Percentiles rank a stretch among this genome's conserved stretches.
These are phyloP conservation scores for Onthophagus sagittarius DNA, from an alignment of 2,888 invertebrate species.

Conservation along the genomic window DNA sequence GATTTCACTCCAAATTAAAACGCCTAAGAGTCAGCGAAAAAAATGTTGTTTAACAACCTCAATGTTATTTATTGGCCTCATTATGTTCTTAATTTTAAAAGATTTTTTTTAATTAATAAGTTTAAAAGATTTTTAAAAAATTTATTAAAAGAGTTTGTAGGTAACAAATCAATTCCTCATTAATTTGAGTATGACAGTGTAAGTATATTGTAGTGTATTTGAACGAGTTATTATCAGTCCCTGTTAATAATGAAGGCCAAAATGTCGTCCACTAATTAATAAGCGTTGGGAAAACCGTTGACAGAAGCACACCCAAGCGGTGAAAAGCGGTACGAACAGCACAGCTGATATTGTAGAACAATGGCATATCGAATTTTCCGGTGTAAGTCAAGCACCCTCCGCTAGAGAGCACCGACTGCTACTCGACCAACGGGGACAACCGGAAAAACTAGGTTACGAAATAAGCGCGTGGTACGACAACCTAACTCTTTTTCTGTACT, in stretches of 20 bases:
- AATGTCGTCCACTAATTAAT: slow-evolving; percentile 14
- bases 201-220: neutral
- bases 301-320: neutral
- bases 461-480: neutral
- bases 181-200: neutral
- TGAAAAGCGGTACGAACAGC: neutral
- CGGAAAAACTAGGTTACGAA: slow-evolving; percentile 14
- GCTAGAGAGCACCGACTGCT: slow-evolving; percentile 24
- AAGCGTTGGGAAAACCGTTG: neutral
- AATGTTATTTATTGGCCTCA: no score
- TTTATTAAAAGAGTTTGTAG: neutral
- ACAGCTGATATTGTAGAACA: slow-evolving; percentile 23
- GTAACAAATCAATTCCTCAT: neutral
- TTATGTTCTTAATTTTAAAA: neutral
- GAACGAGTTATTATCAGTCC: neutral
- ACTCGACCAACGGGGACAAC: slow-evolving; percentile 17
- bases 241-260: neutral
- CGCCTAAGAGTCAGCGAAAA: neutral
- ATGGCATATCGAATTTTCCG: slow-evolving; percentile 22
- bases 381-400: slow-evolving; percentile 24
- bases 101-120: neutral
- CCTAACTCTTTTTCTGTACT: neutral
- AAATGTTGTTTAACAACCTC: neutral
- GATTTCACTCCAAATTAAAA: neutral
- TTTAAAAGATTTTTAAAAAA: no score